These are phyloP conservation scores for Ctenochaetus hawaiiensis DNA, from an alignment of 2,797 vertebrate genomes.

Conservation along the genomic window DNA sequence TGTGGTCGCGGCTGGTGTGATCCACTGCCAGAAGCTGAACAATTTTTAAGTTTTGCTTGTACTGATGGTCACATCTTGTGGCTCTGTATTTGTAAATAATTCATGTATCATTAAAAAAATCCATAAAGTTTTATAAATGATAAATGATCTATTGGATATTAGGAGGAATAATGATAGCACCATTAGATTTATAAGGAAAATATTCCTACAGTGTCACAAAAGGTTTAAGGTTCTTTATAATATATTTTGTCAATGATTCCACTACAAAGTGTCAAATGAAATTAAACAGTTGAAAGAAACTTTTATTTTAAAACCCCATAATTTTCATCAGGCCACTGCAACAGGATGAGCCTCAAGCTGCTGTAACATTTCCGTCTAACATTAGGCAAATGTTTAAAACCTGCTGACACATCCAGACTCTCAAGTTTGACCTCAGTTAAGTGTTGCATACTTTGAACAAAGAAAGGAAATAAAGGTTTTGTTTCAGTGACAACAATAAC, in stretches of 20 bases:
- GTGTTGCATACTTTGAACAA: background rate
- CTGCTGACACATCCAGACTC: slow-evolving; percentile 23
- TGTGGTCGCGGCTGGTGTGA: too few species aligned
- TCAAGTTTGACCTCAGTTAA: background rate
- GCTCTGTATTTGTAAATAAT: background rate
- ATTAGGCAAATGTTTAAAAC: slow-evolving; percentile 20
- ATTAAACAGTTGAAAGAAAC: too few species aligned
- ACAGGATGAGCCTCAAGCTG: background rate
- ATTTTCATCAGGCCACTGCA: background rate
- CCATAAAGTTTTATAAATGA: background rate
- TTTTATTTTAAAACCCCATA: background rate
- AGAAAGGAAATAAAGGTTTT: background rate
- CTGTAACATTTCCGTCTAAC: slow-evolving; percentile 4
- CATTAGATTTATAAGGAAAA: background rate
- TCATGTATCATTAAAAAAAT: background rate
- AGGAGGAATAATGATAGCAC: background rate
- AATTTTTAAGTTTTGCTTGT: background rate
- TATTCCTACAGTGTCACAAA: background rate
- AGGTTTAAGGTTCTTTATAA: background rate
- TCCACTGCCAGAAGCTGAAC: too few species aligned
- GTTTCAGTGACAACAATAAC: slow-evolving; percentile 12
- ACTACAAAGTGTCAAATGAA: too few species aligned
- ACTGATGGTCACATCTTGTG: background rate
- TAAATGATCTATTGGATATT: too few species aligned
- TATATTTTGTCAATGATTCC: background rate